These are phyloP conservation scores for Leptodactylus fuscus DNA, from an alignment of 2,113 vertebrate genomes.

Conservation along the genomic window DNA sequence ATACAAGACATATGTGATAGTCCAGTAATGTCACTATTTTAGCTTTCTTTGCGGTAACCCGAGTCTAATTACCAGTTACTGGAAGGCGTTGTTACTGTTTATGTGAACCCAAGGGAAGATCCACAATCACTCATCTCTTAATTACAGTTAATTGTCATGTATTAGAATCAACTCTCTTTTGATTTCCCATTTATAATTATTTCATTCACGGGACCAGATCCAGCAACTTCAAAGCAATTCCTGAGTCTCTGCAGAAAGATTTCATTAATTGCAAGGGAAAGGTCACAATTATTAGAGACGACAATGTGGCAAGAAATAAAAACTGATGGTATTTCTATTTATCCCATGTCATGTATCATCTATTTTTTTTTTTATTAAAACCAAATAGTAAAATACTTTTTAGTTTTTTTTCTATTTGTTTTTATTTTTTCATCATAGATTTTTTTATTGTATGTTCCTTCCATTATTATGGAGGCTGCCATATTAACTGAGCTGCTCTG, in stretches of 20 bases:
- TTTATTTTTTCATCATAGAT: too few relatives aligned
- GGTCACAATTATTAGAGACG: neutral
- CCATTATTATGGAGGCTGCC: too few relatives aligned
- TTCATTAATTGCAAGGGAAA: neutral
- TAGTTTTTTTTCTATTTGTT: too few relatives aligned
- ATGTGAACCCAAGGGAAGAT: neutral
- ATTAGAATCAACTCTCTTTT: slow-evolving; percentile 12
- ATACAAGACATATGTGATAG: neutral
- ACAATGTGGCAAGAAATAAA: too few relatives aligned
- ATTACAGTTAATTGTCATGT: slow-evolving; percentile 1
- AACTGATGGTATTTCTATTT: too few relatives aligned
- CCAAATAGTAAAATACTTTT: too few relatives aligned
- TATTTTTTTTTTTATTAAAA: too few relatives aligned
- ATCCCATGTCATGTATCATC: too few relatives aligned
- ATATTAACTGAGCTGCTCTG: too few relatives aligned
- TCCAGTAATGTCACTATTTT: neutral
- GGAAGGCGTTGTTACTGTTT: slow-evolving; percentile 3
- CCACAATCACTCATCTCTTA: slow-evolving; percentile 18
- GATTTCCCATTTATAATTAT: slow-evolving; percentile 51
- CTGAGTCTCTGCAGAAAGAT: neutral
- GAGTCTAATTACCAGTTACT: slow-evolving; percentile 32
- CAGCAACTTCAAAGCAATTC: neutral
- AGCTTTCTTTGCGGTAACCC: neutral
- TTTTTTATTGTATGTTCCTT: too few relatives aligned
- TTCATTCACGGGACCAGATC: slow-evolving; percentile 1